A percentile compares a stretch with the other conserved stretches of the same genome.
These are phyloP conservation scores for Sebastes minor DNA, from an alignment of 2,797 vertebrate genomes.

Conservation along the genomic window DNA sequence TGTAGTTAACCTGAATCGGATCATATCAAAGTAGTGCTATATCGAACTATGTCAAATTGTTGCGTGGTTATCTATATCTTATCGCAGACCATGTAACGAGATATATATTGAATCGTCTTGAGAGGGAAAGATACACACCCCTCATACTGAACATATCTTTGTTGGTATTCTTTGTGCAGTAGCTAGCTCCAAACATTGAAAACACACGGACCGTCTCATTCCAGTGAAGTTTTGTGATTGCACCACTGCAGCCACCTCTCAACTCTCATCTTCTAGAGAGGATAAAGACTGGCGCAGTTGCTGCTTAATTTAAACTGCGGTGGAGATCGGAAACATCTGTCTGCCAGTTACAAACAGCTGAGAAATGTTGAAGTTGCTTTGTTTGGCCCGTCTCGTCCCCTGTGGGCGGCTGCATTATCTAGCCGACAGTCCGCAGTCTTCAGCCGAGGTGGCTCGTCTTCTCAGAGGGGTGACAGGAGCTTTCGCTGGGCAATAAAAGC, in stretches of 20 bases:
- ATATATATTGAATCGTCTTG: not conserved
- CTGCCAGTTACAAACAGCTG: slow-evolving; percentile 12
- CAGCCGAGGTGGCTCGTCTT: slow-evolving; percentile 25
- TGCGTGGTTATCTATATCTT: too few relatives aligned
- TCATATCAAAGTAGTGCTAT: too few relatives aligned
- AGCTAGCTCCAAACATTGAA: not conserved
- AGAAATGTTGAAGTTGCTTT: slow-evolving; percentile 8
- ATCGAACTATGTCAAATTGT: too few relatives aligned
- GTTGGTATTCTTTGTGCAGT: not conserved
- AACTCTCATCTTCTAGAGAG: not conserved
- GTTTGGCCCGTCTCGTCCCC: not conserved
- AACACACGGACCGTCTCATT: not conserved
- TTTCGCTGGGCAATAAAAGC: slow-evolving; percentile 49
- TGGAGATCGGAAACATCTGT: slow-evolving; percentile 21
- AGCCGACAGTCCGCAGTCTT: slow-evolving; percentile 18
- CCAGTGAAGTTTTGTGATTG: not conserved
- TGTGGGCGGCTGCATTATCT: slow-evolving; percentile 10
- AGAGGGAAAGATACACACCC: not conserved
- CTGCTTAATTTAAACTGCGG: slow-evolving; percentile 7
- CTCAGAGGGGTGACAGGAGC: slow-evolving; percentile 40
- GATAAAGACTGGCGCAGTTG: not conserved
- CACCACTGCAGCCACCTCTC: not conserved
- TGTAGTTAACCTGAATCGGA: too few relatives aligned
- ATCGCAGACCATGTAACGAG: not conserved
- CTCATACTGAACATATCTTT: not conserved